Base-by-base conservation (phyloP, 30 jellyfish, hydroid and myxozoan genomes). In the Nemopilema nomurai region DNA sequence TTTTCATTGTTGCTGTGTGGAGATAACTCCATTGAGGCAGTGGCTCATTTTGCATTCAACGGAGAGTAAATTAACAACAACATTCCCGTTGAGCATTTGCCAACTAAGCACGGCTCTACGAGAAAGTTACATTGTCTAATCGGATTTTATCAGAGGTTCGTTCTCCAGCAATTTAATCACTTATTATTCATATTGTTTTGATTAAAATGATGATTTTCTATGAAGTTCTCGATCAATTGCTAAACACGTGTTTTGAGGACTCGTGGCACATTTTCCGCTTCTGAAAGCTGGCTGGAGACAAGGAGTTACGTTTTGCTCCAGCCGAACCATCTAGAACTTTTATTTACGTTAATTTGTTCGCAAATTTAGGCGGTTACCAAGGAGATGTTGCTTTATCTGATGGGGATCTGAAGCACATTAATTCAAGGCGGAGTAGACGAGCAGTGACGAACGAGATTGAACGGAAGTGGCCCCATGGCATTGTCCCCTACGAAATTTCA, bases 311-410 rank as follows among this genome's bases (percentile, higher is more conserved):
- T 69, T 29, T 4, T 33, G 57, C 57, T 41, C n/a, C n/a, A n/a
- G n/a, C n/a, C n/a, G n/a, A n/a, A n/a, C n/a, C n/a, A n/a, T n/a
- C n/a, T n/a, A n/a, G n/a, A n/a, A n/a, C n/a, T n/a, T n/a, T n/a
- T n/a, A n/a, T n/a, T n/a, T n/a, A n/a, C n/a, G n/a, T n/a, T n/a
- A n/a, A n/a, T n/a, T n/a, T n/a, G n/a, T n/a, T n/a, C n/a, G n/a
- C n/a, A n/a, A n/a, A 26, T 25, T 18, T 27, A 87, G 96, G 87
- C 68, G 91, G 96, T 8, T 88, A 88, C 72, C 91, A 79, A 32
- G 96, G 96, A 24, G 96, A 88, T 64, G 89, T 80, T 24, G 96
- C 96, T 1, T 80, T 79, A 51, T 74, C 88, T 23, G 94, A 75
- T 32, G 84, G 50, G 62, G 88, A 85, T 31, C 51, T 85, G 84